Evolutionary conservation across 64 coral and sea anemone genomes (phyloP), one percentile per base, ranked within the genome.

Genomic region (Stylophora pistillata): DNA sequence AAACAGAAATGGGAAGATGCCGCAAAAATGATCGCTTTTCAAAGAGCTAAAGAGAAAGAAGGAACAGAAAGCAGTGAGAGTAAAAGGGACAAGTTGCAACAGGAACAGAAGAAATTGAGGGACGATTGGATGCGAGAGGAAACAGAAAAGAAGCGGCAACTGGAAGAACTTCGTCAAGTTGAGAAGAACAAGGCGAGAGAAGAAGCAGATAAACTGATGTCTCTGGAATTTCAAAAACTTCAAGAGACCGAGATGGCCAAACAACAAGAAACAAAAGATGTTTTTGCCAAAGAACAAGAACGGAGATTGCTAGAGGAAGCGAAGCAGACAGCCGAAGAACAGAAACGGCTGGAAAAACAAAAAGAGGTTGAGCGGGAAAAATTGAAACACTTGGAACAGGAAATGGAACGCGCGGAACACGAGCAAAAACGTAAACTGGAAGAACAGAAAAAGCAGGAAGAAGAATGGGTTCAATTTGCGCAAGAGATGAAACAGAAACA

Each of bases 41-140:
- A 68, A 4, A 33, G 62, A 53, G 59, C 41, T 7, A 84, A 70
- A 32, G 80, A 84, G 23, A 84, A 84, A 53, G 61, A 84, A 28
- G 62, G 80, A 20, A 53, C 80, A 4, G 80, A 84, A 5, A 63
- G 53, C 47, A 63, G 41, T 9, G 61, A 70, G 34, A 69, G 37
- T 23, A 68, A 84, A 53, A 63, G 80, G 65, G 31, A 84, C 14
- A 69, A 84, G 27, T 16, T 84, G 31, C n/a, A 27, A 16, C 30
- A 84, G 37, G 80, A 84, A 64, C 80, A 84, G 17, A 84, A 69
- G 59, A 84, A 15, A 33, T 70, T 84, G 59, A 84, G 69, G 80
- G 80, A 84, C 18, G 30, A 84, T 53, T 84, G 80, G 80, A 25
- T 65, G 3, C 33, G 65, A 34, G 60, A 84, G 23, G 61, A 84